phyloP scores from a whole-genome alignment of 2,113 vertebrate genomes.

The Vulpes vulpes region DNA sequence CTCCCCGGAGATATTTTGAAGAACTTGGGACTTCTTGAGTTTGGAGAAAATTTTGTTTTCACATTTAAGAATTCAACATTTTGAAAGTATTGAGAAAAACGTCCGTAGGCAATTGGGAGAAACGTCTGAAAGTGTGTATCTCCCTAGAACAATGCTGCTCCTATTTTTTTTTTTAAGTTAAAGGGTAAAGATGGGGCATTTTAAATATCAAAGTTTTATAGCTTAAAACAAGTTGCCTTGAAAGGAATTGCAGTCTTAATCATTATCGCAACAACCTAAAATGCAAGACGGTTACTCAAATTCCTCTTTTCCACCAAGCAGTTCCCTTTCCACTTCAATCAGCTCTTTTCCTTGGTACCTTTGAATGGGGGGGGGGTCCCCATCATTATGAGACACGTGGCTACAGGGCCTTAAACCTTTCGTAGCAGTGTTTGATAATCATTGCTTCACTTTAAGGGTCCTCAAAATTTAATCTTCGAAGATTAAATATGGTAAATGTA shows the following conservation, averaged over 20 bases:
- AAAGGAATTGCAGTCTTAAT: not conserved
- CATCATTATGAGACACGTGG: not conserved
- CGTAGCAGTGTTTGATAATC: not conserved
- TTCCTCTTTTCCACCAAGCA: not conserved
- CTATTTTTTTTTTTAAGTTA: not conserved
- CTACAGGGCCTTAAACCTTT: not conserved
- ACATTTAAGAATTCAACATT: not conserved
- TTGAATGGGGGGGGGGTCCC: not conserved
- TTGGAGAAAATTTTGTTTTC: too few relatives aligned
- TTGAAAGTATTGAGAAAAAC: slow-evolving; percentile 42
- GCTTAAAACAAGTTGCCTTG: slow-evolving; percentile 6
- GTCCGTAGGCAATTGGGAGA: not conserved
- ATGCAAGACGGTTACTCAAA: not conserved
- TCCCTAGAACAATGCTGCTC: not conserved
- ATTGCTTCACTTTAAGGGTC: slow-evolving; percentile 42
- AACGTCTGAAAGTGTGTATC: not conserved
- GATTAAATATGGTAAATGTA: not conserved
- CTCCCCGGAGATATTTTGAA: slow-evolving; percentile 46
- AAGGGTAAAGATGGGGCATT: not conserved
- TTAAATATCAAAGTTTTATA: slow-evolving; percentile 20
- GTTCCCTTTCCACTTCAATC: not conserved
- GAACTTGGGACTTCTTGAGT: slow-evolving; percentile 20
- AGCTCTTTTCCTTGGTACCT: slow-evolving; percentile 1
- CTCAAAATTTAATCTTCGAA: slow-evolving; percentile 45
- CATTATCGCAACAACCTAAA: slow-evolving; percentile 4